Evolutionary conservation across 2,797 vertebrate species (phyloP).

Genomic region (Coccyzus lansbergi): DNA sequence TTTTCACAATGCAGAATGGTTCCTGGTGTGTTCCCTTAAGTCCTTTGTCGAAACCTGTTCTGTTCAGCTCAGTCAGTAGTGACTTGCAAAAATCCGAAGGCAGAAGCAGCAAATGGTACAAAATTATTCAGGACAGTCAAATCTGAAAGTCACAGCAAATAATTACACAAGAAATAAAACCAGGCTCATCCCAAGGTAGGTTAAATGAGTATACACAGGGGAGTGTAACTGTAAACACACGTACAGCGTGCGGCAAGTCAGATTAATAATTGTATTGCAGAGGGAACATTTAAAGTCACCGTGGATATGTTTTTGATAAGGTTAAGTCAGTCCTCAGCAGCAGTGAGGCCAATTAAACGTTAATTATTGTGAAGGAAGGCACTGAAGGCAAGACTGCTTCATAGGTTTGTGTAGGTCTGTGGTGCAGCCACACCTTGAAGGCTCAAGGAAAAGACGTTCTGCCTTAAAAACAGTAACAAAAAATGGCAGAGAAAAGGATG

Average conservation of each 20-base stretch:
- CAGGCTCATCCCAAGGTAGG: not conserved
- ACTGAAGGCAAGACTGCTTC: not conserved
- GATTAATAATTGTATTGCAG: slow-evolving; percentile 20
- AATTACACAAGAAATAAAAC: not conserved
- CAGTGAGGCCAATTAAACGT: slow-evolving; percentile 56
- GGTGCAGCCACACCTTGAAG: not conserved
- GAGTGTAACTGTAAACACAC: slow-evolving; percentile 36
- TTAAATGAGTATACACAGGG: not conserved
- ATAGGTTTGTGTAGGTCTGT: not conserved
- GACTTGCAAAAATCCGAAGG: not conserved
- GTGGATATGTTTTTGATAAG: slow-evolving; percentile 44
- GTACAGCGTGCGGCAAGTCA: not conserved
- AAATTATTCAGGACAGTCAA: slow-evolving; percentile 30
- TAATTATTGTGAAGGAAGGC: slow-evolving; percentile 47
- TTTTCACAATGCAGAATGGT: not conserved
- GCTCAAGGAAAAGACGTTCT: not conserved
- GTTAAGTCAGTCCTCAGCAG: slow-evolving; percentile 47
- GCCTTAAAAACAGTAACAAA: not conserved
- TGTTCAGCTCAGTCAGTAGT: not conserved
- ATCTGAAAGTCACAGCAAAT: slow-evolving; percentile 18
- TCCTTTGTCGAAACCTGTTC: not conserved
- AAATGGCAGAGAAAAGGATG: not conserved
- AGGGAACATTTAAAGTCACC: slow-evolving; percentile 35
- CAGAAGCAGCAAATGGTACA: slow-evolving; percentile 9
- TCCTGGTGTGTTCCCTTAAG: not conserved